Evolutionary conservation across 2,797 vertebrate species (phyloP), one percentile per base, ranked within the genome.

Genomic region (Lindbergichthys nudifrons): DNA sequence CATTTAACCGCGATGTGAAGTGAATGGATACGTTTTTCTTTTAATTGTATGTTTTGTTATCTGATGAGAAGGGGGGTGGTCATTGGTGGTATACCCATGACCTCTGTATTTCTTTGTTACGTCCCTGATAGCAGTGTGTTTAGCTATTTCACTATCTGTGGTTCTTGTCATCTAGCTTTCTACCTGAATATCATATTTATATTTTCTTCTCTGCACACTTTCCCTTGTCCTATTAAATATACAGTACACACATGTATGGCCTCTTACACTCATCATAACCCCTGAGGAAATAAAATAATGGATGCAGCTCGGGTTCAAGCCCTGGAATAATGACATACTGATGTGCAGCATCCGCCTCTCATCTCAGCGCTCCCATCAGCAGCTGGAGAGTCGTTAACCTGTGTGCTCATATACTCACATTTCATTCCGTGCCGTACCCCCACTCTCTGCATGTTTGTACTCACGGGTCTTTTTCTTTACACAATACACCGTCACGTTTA

Each of bases 301-400:
- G 36, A 79, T 76, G 77, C 82, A 74, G 67, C 77, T 82, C 75
- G 50, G 65, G 66, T 77, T 73, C 64, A 74, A 72, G 59, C 43
- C 68, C 60, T 67, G 61, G 48, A 72, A 77, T 85, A 78, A 87
- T 87, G 58, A 16, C 43, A 61, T 56, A 65, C 45, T 89, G 79
- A 86, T 87, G 73, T 88, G 80, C 70, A 82, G 79, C 77, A 69
- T 80, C 72, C 68, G 70, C 79, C 66, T 86, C 76, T 87, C 54
- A 42, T 73, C 75, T 68, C 12, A 39, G 53, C 61, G 51, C 58
- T 67, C 59, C 63, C 73, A 70, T 89, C 76, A 67, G 76, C 1
- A 39, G 69, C 62, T 58, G 41, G n/a, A 2, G 68, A n/a, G 32
- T 62, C 23, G 3, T 79, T 73, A 67, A 52, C 69, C 56, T 14